Evolutionary conservation across 1,140 invertebrate species (phyloP), one percentile per base, ranked within the genome.

Genomic region (Paramacrobiotus metropolitanus): DNA sequence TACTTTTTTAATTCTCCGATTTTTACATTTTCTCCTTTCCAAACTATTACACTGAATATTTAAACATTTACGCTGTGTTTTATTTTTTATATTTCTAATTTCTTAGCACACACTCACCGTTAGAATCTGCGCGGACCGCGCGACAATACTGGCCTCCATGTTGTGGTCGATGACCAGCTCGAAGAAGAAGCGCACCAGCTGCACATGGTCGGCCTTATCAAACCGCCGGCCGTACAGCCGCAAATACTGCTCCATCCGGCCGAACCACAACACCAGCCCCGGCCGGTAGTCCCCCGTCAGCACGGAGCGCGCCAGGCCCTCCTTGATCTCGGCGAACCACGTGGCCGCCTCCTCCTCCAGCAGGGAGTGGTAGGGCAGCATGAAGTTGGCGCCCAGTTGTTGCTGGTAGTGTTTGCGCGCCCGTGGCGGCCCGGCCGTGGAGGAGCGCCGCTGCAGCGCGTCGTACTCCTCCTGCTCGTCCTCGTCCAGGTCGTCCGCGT

Each of bases 141-240:
- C n/a, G n/a, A n/a, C n/a, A n/a, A n/a, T n/a, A n/a, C n/a, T n/a
- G n/a, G 82, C 78, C 69, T 91, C 85, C 44, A 88, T 74, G 65
- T 86, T 78, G 62, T 84, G 81, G 66, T 83, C 83, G 15, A 80
- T 79, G 2, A 87, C 70, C 31, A 89, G 68, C 69, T 88, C 82
- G 71, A 83, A 87, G 59, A 84, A 76, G 34, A 93, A 69, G 68
- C 87, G 83, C n/a, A 94, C 80, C 24, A 94, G 78, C n/a, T 76
- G 70, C 28, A 94, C 78, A 70, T 95, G 89, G 71, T 93, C 88
- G 67, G 85, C 82, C 73, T 92, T 93, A 1, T 81, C 82, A 73
- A 94, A 91, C 68, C 85, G 86, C 64, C 83, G 70, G 18, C 86
- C 86, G 77, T 89, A 89, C 29, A 89, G 72, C 66, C 81, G 78